These are phyloP conservation scores for Nibea albiflora DNA, from an alignment of 2,113 vertebrate genomes.

Conservation along the genomic window DNA sequence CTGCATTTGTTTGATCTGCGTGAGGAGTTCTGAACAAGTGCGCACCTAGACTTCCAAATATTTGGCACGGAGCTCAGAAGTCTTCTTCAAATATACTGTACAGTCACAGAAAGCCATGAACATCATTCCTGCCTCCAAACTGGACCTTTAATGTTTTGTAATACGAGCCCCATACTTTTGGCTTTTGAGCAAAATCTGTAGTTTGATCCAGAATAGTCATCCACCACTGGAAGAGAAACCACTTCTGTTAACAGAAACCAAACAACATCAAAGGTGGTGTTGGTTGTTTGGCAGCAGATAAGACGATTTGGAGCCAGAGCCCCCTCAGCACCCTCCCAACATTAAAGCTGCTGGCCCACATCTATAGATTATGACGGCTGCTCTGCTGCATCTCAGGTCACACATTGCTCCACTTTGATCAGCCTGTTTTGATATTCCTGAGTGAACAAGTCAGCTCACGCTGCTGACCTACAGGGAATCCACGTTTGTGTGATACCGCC, in stretches of 20 bases:
- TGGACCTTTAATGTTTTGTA: not conserved
- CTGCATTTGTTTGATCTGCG: conserved; percentile 17
- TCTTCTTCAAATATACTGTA: not conserved
- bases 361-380: conserved; percentile 46
- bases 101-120: not conserved
- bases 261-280: conserved; percentile 54
- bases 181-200: not conserved
- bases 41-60: conserved; percentile 2
- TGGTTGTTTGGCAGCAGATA: conserved; percentile 59
- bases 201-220: conserved; percentile 20
- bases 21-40: conserved; percentile 3
- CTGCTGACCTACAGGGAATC: conserved; percentile 14
- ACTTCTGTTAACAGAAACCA: conserved; percentile 36
- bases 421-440: conserved; percentile 44
- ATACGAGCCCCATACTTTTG: not conserved
- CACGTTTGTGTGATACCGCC: conserved; percentile 45
- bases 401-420: conserved; percentile 49
- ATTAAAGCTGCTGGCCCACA: conserved; percentile 57
- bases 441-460: conserved; percentile 54
- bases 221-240: conserved; percentile 30
- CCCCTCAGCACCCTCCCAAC: conserved; percentile 40
- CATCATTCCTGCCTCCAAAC: not conserved
- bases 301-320: conserved; percentile 42
- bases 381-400: conserved; percentile 34
- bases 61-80: not conserved